Evolutionary conservation across 2,888 invertebrate species (phyloP).

Genomic region (Spisula subtruncata): DNA sequence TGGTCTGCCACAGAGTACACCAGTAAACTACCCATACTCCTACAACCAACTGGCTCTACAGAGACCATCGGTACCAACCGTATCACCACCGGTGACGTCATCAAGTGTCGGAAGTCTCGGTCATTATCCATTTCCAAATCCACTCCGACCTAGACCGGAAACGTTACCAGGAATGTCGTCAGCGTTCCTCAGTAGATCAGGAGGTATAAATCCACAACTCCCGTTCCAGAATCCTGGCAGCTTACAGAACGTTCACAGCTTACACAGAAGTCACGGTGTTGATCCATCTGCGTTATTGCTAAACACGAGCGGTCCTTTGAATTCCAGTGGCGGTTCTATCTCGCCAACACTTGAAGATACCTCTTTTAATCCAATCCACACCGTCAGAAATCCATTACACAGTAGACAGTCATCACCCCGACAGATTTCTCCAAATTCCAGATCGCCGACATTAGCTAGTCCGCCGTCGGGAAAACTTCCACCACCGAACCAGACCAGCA

Average conservation of each 20-base stretch:
- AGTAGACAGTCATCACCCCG: constrained; percentile 47
- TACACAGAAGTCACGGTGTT: constrained; percentile 44
- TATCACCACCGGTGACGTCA: constrained; percentile 64
- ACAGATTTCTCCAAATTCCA: constrained; percentile 45
- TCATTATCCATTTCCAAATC: constrained; percentile 74
- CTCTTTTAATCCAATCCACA: constrained; percentile 60
- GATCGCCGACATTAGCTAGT: constrained; percentile 46
- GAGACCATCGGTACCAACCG: constrained; percentile 63
- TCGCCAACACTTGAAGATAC: constrained; percentile 68
- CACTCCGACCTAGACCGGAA: constrained; percentile 76
- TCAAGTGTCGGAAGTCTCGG: constrained; percentile 66
- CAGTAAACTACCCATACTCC: constrained; percentile 76
- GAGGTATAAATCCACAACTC: constrained; percentile 60
- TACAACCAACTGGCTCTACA: constrained; percentile 80
- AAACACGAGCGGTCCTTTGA: constrained; percentile 63
- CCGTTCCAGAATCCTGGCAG: constrained; percentile 54
- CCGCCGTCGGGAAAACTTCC: constrained; percentile 42
- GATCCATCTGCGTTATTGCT: constrained; percentile 42
- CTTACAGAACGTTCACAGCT: constrained; percentile 51
- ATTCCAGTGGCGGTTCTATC: constrained; percentile 68
- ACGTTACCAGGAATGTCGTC: constrained; percentile 75
- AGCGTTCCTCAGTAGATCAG: constrained; percentile 66
- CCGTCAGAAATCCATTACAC: constrained; percentile 62
- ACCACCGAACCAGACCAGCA: constrained; percentile 48
- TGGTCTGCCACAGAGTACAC: constrained; percentile 75